Evolutionary conservation across 1,140 invertebrate species (phyloP), one percentile per base, ranked within the genome.

Genomic region (Listronotus oregonensis): DNA sequence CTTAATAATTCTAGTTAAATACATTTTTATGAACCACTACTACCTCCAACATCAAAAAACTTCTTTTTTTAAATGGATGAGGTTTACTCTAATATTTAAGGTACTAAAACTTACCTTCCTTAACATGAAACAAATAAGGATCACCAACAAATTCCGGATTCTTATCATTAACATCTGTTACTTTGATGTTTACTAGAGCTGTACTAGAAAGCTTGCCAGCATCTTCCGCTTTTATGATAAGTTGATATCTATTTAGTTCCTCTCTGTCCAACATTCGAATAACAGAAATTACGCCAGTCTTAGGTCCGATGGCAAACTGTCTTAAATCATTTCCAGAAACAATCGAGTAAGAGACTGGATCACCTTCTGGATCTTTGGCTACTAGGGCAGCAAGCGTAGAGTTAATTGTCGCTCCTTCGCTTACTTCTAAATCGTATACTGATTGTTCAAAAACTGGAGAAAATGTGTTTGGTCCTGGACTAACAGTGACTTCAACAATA

Each of bases 131-230:
- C 17, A 86, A 82, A 71, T 95, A 95, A 0, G 91, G 90, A 42
- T 87, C 70, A 27, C 86, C 86, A 6, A 90, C 84, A 75, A 95
- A 95, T 69, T 90, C 89, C 0, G 90, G 91, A 80, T 91, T 94
- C 67, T 94, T 93, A 71, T 96, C 93, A 73, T 96, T 95, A 39
- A 94, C 93, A 73, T 95, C 94, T 0, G 91, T 92, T 0, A 96
- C 90, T 75, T 89, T 90, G 15, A 96, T 92, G 72, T 94, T 93
- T 0, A 95, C 89, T 1, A 89, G 93, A 0, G 91, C 89, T 1
- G 89, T 92, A 65, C 87, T 91, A 0, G 87, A 89, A 27, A 95
- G 78, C 39, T 90, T 92, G 11, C 91, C 92, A 14, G 88, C 86
- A 77, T 96, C 93, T 77, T 93, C 91, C 0, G 93, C 93, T 82